Evolutionary conservation across 2,113 vertebrate genomes (phyloP).

Genomic region (Dasyurus viverrinus): DNA sequence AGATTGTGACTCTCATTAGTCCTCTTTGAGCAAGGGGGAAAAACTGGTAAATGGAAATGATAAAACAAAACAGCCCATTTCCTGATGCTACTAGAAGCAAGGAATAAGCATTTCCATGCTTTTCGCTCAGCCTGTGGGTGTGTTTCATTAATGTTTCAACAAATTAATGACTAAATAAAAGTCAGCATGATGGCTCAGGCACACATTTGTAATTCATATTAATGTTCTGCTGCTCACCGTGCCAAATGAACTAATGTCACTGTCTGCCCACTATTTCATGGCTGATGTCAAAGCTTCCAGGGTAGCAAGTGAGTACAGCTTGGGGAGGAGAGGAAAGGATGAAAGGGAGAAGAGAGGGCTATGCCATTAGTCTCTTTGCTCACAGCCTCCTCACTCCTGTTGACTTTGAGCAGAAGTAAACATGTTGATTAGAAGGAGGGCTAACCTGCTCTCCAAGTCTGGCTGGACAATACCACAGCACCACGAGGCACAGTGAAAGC

Average conservation of each 20-base stretch:
- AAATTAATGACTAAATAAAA: conserved; percentile 85
- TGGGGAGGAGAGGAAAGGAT: neutral
- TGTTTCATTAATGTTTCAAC: conserved; percentile 79
- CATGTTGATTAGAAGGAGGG: neutral
- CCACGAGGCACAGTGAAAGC: neutral
- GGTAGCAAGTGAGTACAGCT: neutral
- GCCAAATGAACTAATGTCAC: conserved; percentile 64
- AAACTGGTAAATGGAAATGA: conserved; percentile 13
- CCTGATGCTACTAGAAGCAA: conserved; percentile 68
- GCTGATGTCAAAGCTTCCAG: conserved; percentile 3
- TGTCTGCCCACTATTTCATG: conserved; percentile 54
- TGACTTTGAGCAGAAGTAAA: neutral
- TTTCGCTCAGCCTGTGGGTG: conserved; percentile 71
- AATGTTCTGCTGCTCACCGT: conserved; percentile 65
- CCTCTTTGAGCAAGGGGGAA: conserved; percentile 29
- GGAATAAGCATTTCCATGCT: conserved; percentile 52
- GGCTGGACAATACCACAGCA: neutral
- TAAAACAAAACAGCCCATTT: conserved; percentile 55
- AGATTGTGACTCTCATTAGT: conserved; percentile 31
- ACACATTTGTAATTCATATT: conserved; percentile 81
- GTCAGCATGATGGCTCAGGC: conserved; percentile 82
- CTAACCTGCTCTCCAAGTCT: neutral
- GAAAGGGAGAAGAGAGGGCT: neutral
- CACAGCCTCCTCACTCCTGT: conserved; percentile 26
- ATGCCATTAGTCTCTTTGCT: neutral